phyloP scores from a whole-genome alignment of 2,888 invertebrate genomes.

The Pseudococcus viburni region DNA sequence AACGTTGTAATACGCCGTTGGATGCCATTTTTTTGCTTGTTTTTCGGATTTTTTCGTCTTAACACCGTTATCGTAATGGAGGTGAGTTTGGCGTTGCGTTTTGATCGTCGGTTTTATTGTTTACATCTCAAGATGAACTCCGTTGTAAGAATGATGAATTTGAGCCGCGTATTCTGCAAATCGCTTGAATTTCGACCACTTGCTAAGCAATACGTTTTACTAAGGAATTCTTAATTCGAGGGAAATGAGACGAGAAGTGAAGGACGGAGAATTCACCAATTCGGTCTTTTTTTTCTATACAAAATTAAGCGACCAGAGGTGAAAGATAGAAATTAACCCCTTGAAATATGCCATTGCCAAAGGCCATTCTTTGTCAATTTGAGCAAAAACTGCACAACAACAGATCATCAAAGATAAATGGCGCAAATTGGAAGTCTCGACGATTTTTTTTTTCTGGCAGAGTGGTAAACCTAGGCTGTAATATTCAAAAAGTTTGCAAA shows the following conservation, averaged over 20 bases:
- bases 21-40: background rate
- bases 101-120: constrained; percentile 26
- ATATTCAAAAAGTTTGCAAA: too few relatives aligned
- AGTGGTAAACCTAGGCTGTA: too few relatives aligned
- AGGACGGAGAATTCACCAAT: background rate
- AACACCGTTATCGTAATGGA: constrained; percentile 13
- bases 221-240: background rate
- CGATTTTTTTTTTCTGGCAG: too few relatives aligned
- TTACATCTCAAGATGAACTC: constrained; percentile 30
- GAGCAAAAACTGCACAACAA: too few relatives aligned
- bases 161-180: background rate
- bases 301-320: too few relatives aligned
- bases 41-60: background rate
- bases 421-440: too few relatives aligned
- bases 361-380: too few relatives aligned
- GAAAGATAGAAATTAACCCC: too few relatives aligned
- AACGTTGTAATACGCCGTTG: background rate
- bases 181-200: background rate
- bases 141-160: background rate
- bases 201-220: background rate
- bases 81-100: background rate
- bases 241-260: background rate
- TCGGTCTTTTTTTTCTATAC: background rate
- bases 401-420: too few relatives aligned
- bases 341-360: too few relatives aligned